Evolutionary conservation across 2,113 vertebrate species (phyloP).

Genomic region (Orthonyx spaldingii): DNA sequence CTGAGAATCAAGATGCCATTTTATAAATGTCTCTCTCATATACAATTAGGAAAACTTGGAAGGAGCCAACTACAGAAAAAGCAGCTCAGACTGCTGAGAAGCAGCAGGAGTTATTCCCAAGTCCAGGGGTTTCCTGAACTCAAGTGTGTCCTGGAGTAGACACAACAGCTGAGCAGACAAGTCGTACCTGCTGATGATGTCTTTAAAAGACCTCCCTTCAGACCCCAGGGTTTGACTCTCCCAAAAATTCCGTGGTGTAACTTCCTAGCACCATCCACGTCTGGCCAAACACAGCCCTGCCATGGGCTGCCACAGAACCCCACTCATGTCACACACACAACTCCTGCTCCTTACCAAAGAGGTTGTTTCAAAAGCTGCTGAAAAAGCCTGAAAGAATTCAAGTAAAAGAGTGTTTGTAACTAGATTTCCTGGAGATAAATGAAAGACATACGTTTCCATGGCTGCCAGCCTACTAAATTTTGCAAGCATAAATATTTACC

Average conservation of each 20-base stretch:
- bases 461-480: constrained; percentile 35
- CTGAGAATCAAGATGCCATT: not conserved
- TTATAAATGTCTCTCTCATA: not conserved
- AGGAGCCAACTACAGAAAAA: not conserved
- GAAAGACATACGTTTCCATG: constrained; percentile 37
- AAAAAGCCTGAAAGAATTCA: constrained; percentile 19
- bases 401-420: constrained; percentile 25
- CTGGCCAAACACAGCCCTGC: not conserved
- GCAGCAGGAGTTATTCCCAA: not conserved
- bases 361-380: not conserved
- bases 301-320: not conserved
- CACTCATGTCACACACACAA: not conserved
- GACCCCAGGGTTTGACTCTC: not conserved
- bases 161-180: not conserved
- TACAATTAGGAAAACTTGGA: not conserved
- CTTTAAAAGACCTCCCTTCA: not conserved
- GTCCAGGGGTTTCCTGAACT: not conserved
- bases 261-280: too few species aligned
- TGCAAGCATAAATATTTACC: constrained; percentile 66
- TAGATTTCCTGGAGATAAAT: constrained; percentile 49
- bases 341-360: not conserved
- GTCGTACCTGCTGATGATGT: not conserved
- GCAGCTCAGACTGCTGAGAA: not conserved
- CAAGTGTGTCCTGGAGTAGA: not conserved
- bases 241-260: fast-evolving